Evolutionary conservation across 2,888 invertebrate species (phyloP), one percentile per base, ranked within the genome.

Genomic region (Conistra vaccinii): DNA sequence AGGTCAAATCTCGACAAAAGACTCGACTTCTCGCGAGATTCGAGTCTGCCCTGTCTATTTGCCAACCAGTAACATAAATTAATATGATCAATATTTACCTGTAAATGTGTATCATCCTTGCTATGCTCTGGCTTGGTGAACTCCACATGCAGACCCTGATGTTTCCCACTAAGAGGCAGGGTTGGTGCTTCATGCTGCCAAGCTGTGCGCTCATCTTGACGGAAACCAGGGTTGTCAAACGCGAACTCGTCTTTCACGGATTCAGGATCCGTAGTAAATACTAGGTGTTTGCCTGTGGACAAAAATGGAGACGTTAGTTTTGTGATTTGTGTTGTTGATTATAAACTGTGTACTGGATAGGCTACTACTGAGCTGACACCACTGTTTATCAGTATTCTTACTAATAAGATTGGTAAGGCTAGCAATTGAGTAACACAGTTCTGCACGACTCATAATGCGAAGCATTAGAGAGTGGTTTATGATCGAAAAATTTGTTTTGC

Each of bases 141-240:
- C 93, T 97, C 90, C 76, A 96, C 90, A 4, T 94, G 93, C 0
- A 96, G 85, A 0, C 92, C 94, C 23, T 93, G 93, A 0, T 91
- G 91, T 87, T 92, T 97, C 84, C 95, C 95, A 0, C 94, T 92
- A 2, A 96, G 87, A 0, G 96, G 96, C 39, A 96, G 86, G 3
- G 96, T 96, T 0, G 96, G 95, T 0, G 96, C 96, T 67, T 96
- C 96, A 70, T 96, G 94, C 81, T 95, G 94, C 96, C 96, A 96
- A 67, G 92, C 92, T 32, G 90, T 91, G n/a, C 94, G 89, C 87
- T 96, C 96, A 2, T 95, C 96, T 78, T 95, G 94, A 62, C 97
- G 97, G 96, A 98, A 98, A 76, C 98, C 98, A 29, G 98, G 98
- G 95, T 98, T 98, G 93, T 98, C 98, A 93, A 98, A 98, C 0